phyloP scores from a whole-genome alignment of 1,140 invertebrate species.

The Drosophila miranda region DNA sequence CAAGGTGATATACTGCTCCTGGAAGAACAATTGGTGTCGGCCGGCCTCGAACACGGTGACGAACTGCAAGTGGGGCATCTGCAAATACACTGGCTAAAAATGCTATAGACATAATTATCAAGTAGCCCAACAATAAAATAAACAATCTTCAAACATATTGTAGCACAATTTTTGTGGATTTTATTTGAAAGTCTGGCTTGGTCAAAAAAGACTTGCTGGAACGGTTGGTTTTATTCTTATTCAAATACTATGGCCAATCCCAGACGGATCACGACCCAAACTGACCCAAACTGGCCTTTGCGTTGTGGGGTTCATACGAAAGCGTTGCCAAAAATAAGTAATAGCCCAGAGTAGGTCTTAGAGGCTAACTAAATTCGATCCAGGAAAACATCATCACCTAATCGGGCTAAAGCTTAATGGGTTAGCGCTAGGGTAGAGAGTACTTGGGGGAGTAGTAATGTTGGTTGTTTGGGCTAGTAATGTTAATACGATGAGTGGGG shows the following conservation, averaged over 20 bases:
- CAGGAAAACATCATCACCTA: conserved; percentile 42
- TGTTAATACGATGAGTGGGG: conserved; percentile 20
- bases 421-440: conserved; percentile 37
- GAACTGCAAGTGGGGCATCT: conserved; percentile 36
- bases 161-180: conserved; percentile 34
- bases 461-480: conserved; percentile 17
- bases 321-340: conserved; percentile 48
- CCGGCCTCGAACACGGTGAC: conserved; percentile 1
- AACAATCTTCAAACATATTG: conserved; percentile 2
- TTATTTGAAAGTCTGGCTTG: conserved; percentile 57
- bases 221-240: conserved; percentile 46
- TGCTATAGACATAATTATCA: background rate
- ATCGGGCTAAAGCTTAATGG: conserved; percentile 41
- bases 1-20: conserved; percentile 21
- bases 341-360: conserved; percentile 42
- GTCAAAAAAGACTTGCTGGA: conserved; percentile 55
- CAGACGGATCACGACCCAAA: conserved; percentile 1
- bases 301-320: conserved; percentile 28
- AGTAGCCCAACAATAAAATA: background rate
- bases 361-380: conserved; percentile 53
- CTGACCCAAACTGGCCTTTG: conserved; percentile 7
- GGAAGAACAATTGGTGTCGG: conserved; percentile 43
- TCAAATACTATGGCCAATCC: conserved; percentile 25
- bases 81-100: conserved; percentile 22
- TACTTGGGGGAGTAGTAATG: background rate